A percentile compares a stretch with the other conserved stretches of the same genome.
Conservation (phyloP, 1,140 invertebrate genomes). For the Ephestia elutella region DNA sequence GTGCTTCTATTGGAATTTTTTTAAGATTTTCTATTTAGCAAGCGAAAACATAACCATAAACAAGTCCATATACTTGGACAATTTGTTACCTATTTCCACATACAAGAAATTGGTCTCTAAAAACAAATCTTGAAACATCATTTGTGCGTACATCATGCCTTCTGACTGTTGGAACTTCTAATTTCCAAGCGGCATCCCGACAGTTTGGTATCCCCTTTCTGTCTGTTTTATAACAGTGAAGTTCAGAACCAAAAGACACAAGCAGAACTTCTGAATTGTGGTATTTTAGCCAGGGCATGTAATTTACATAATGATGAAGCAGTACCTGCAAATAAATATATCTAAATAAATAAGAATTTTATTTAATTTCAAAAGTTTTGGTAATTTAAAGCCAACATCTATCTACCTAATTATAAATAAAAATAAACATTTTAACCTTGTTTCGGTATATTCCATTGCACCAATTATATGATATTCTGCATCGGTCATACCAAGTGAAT, state of each 20-base stretch:
- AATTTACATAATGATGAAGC: constrained; percentile 43
- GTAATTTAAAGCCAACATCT: no score
- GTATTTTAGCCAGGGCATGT: constrained; percentile 58
- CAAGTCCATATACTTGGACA: no score
- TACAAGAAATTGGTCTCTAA: constrained; percentile 40
- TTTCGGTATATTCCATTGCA: constrained; percentile 45
- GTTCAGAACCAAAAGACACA: constrained; percentile 42
- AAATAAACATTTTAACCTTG: constrained; percentile 33
- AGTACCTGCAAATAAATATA: constrained; percentile 29
- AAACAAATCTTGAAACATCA: constrained; percentile 63
- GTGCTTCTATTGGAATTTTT: no score
- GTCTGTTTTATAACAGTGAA: constrained; percentile 37
- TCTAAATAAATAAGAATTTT: not conserved
- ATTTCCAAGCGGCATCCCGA: constrained; percentile 31
- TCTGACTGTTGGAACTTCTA: constrained; percentile 42
- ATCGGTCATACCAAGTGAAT: constrained; percentile 37
- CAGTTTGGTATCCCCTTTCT: constrained; percentile 31
- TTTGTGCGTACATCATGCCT: constrained; percentile 56
- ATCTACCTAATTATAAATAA: no score
- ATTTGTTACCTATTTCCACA: constrained; percentile 58
- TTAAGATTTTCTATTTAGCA: no score
- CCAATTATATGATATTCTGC: constrained; percentile 58
- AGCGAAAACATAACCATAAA: no score
- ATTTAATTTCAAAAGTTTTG: no score
- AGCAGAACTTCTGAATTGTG: constrained; percentile 37